A percentile compares a stretch with the other conserved stretches of the same genome.
Conservation (phyloP, 2,113 vertebrate genomes). For the Excalfactoria chinensis region DNA sequence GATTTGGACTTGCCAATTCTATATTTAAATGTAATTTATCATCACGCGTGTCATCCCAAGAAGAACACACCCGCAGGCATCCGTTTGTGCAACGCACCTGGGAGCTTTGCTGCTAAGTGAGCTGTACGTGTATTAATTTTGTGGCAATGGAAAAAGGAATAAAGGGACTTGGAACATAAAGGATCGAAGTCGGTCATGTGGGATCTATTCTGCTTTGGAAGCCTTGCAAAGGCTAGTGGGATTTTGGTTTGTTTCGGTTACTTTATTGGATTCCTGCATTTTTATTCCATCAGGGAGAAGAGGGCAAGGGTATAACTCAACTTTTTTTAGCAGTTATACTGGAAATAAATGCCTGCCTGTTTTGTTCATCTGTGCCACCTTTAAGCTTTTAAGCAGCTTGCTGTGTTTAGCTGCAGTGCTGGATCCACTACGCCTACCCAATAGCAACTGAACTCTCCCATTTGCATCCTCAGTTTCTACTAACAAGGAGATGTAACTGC, state of each 20-base stretch:
- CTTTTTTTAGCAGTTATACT: background rate
- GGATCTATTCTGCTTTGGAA: conserved; percentile 8
- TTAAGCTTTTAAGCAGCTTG: background rate
- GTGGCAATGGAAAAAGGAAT: conserved; percentile 61
- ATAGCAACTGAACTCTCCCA: background rate
- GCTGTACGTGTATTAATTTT: background rate
- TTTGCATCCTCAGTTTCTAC: background rate
- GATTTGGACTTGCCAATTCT: conserved; percentile 55
- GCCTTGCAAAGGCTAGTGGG: background rate
- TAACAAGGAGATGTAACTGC: background rate
- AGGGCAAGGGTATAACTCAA: background rate
- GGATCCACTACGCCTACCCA: background rate
- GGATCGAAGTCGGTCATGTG: background rate
- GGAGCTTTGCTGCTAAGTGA: conserved; percentile 15
- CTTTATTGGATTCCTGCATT: background rate
- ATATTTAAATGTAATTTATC: conserved; percentile 58
- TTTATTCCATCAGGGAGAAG: background rate
- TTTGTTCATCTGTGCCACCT: background rate
- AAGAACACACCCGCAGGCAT: conserved; percentile 41
- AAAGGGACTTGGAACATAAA: conserved; percentile 45
- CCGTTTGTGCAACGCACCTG: conserved; percentile 30
- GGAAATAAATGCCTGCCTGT: background rate
- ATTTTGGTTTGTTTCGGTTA: background rate
- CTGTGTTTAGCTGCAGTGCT: background rate
- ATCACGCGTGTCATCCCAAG: conserved; percentile 7